phyloP scores from a whole-genome alignment of 2,797 vertebrate species.

The Schizopygopsis malacanthus region DNA sequence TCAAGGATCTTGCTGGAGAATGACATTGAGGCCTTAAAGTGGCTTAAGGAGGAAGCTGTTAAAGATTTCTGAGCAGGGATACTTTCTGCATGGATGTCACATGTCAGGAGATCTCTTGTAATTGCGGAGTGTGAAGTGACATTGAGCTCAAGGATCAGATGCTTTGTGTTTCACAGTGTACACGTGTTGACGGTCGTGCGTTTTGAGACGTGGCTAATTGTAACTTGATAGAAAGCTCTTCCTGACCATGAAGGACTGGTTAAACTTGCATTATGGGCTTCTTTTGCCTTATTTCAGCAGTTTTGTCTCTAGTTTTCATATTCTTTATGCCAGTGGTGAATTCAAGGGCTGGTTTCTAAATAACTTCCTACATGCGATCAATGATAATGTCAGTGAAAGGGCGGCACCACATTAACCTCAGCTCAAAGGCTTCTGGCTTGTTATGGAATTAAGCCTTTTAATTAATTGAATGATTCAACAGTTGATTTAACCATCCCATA shows the following conservation, averaged over 20 bases:
- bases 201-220: constrained; percentile 8
- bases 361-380: constrained; percentile 64
- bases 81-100: constrained; percentile 71
- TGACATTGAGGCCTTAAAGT: constrained; percentile 60
- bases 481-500: constrained; percentile 48
- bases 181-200: neutral
- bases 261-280: neutral
- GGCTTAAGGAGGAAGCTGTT: constrained; percentile 62
- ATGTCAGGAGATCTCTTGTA: constrained; percentile 67
- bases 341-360: constrained; percentile 57
- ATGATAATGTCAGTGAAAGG: constrained; percentile 58
- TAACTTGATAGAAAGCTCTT: constrained; percentile 19
- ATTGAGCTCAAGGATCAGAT: constrained; percentile 59
- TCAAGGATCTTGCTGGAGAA: constrained; percentile 60
- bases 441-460: constrained; percentile 62
- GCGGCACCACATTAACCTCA: constrained; percentile 59
- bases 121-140: constrained; percentile 69
- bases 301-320: constrained; percentile 46
- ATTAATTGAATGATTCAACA: constrained; percentile 57
- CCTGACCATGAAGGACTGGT: neutral
- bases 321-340: constrained; percentile 48
- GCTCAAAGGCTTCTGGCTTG: constrained; percentile 49
- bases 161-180: constrained; percentile 48
- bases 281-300: neutral
- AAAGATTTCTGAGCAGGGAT: constrained; percentile 61